Percentiles rank a stretch among this genome's conserved stretches.
These are phyloP conservation scores for Netelia fuscicornis DNA, from an alignment of 2,888 invertebrate genomes.

Conservation along the genomic window DNA sequence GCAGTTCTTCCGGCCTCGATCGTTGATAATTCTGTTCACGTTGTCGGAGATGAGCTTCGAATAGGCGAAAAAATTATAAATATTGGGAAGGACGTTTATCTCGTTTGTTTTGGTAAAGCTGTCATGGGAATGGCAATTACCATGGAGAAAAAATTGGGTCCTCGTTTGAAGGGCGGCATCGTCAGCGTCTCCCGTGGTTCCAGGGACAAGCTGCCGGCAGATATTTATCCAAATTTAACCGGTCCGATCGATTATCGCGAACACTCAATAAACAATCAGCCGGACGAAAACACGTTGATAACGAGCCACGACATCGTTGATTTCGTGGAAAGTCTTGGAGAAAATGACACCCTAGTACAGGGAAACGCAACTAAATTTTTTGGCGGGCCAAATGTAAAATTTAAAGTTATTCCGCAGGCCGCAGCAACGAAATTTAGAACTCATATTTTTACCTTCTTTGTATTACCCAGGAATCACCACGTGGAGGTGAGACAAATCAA, in stretches of 20 bases:
- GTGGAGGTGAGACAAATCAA: no score
- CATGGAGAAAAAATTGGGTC: constrained; percentile 89
- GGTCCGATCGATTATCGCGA: constrained; percentile 88
- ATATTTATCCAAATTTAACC: constrained; percentile 50
- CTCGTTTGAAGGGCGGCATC: constrained; percentile 89
- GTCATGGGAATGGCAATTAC: constrained; percentile 94
- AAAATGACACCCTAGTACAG: constrained; percentile 91
- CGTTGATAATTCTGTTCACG: constrained; percentile 73
- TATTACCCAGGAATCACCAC: no score
- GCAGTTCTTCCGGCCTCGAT: constrained; percentile 78
- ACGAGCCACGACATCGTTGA: constrained; percentile 90
- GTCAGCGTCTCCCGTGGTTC: constrained; percentile 88
- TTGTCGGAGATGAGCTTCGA: constrained; percentile 70
- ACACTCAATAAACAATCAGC: constrained; percentile 94
- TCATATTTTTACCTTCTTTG: no score
- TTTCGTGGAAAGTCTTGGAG: constrained; percentile 87
- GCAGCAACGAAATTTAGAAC: no score
- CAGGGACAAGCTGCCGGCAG: constrained; percentile 44
- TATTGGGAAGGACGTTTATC: constrained; percentile 86
- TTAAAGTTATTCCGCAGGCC: no score
- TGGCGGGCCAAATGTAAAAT: constrained; percentile 95
- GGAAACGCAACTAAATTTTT: no score
- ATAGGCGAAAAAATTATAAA: constrained; percentile 70
- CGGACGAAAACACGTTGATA: constrained; percentile 90
- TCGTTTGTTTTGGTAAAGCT: constrained; percentile 96